phyloP scores from a whole-genome alignment of 2,797 vertebrate genomes.

The Gallinago nigripennis region DNA sequence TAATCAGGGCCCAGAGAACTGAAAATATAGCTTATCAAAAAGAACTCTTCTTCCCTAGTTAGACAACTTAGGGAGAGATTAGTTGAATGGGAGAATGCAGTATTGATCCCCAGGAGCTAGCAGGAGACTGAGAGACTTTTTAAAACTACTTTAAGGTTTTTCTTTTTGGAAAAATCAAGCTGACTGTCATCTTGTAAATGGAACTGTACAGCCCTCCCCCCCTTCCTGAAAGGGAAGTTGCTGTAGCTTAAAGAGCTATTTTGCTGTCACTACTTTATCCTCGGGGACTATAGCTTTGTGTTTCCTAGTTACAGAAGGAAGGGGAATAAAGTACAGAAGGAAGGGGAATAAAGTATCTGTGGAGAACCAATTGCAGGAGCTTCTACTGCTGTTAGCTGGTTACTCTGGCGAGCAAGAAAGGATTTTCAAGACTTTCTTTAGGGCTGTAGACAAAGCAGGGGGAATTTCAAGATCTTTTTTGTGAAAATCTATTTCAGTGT shows the following conservation, averaged over 20 bases:
- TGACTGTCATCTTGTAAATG: not conserved
- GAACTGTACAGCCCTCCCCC: not conserved
- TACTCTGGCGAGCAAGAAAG: not conserved
- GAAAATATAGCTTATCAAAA: not conserved
- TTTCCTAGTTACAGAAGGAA: slow-evolving; percentile 24
- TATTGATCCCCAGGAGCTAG: not conserved
- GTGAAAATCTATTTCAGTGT: not conserved
- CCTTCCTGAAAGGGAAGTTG: not conserved
- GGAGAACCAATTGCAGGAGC: not conserved
- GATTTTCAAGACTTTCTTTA: slow-evolving; percentile 7
- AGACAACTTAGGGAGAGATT: not conserved
- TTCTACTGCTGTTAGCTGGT: not conserved
- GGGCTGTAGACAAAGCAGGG: not conserved
- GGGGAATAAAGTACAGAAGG: not conserved
- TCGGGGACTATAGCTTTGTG: not conserved
- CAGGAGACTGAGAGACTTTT: not conserved
- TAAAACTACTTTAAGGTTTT: not conserved
- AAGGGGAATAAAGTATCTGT: not conserved
- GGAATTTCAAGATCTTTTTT: not conserved
- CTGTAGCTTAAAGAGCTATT: not conserved
- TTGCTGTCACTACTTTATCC: not conserved
- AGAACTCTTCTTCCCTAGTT: not conserved
- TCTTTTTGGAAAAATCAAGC: not conserved
- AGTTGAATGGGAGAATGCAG: not conserved
- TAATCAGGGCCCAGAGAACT: not conserved